These are phyloP conservation scores for Melieria crassipennis DNA, from an alignment of 2,888 invertebrate genomes.

Conservation along the genomic window DNA sequence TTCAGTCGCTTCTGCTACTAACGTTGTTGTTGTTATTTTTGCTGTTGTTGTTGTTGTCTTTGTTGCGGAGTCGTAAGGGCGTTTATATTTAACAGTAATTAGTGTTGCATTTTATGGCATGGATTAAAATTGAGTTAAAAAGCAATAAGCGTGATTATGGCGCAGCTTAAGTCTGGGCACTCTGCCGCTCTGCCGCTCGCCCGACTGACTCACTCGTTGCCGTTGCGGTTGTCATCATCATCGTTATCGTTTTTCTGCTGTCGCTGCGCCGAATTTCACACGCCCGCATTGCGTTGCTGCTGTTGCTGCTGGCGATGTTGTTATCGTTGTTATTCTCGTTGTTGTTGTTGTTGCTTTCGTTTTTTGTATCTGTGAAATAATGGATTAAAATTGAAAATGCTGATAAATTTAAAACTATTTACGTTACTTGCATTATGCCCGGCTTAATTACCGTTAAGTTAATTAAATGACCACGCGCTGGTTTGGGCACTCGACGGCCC, in stretches of 20 bases:
- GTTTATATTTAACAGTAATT: conserved; percentile 34
- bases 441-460: not conserved
- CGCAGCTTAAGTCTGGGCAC: conserved; percentile 16
- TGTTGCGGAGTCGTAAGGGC: conserved; percentile 5
- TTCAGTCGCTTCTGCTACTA: conserved; percentile 14
- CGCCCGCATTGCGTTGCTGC: not conserved
- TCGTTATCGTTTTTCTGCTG: conserved; percentile 3
- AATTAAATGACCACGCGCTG: conserved; percentile 4
- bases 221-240: not conserved
- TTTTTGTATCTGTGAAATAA: conserved; percentile 16
- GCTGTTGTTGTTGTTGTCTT: conserved; percentile 21
- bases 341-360: conserved; percentile 2
- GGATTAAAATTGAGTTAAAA: conserved; percentile 38
- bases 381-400: conserved; percentile 26
- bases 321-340: not conserved
- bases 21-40: conserved; percentile 6
- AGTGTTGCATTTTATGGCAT: conserved; percentile 35
- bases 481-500: not conserved
- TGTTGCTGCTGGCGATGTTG: not conserved
- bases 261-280: not conserved
- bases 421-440: not conserved
- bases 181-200: no score
- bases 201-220: not conserved
- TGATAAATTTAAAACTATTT: conserved; percentile 32
- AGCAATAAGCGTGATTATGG: conserved; percentile 35